phyloP scores from a whole-genome alignment of 1,140 invertebrate genomes.

The Hestina assimilis region DNA sequence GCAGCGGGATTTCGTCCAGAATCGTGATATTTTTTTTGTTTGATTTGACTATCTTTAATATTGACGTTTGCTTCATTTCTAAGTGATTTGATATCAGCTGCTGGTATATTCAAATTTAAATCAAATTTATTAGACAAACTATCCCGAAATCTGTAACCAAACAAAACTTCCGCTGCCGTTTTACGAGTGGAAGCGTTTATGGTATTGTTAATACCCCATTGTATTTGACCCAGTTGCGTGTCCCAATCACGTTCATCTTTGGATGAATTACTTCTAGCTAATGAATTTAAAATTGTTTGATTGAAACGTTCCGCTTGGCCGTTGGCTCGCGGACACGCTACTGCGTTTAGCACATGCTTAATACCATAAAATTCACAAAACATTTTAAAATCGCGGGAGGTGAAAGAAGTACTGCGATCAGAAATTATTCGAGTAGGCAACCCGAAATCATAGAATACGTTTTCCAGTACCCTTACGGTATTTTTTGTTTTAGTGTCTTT shows the following conservation, averaged over 20 bases:
- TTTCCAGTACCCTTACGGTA: conserved; percentile 24
- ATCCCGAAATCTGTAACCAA: conserved; percentile 22
- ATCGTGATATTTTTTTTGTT: conserved; percentile 9
- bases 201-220: conserved; percentile 35
- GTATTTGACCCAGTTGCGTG: conserved; percentile 12
- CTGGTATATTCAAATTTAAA: not conserved
- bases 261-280: not conserved
- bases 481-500: conserved; percentile 33
- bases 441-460: conserved; percentile 32
- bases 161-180: conserved; percentile 26
- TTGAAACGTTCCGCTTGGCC: not conserved
- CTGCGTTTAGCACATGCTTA: conserved; percentile 35
- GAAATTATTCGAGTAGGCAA: conserved; percentile 27
- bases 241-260: not conserved
- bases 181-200: conserved; percentile 28
- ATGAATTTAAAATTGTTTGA: not conserved
- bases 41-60: not conserved
- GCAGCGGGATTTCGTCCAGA: conserved; percentile 3
- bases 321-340: conserved; percentile 32
- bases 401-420: conserved; percentile 29
- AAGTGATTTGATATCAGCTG: not conserved
- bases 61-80: not conserved
- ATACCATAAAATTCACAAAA: conserved; percentile 29
- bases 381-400: conserved; percentile 24
- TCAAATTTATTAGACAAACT: conserved; percentile 1